A percentile compares a stretch with the other conserved stretches of the same genome.
Conservation (phyloP, 2,888 invertebrate genomes). For the Lepeophtheirus nordmannii region DNA sequence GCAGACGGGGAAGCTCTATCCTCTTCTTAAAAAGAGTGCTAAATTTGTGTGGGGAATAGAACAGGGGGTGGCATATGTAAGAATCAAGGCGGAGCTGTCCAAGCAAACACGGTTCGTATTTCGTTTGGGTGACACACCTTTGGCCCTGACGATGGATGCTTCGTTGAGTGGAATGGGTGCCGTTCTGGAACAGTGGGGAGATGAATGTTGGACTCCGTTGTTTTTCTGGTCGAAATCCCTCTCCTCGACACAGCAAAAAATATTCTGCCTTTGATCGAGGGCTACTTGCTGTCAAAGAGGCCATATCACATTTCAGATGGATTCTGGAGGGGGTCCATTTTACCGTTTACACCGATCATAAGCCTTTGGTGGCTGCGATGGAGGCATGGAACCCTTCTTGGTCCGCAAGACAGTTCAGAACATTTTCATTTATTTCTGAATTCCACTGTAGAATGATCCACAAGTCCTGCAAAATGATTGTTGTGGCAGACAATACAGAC, state of each 20-base stretch:
- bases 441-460: no score
- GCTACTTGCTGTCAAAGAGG: neutral
- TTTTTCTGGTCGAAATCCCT: neutral
- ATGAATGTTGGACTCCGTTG: neutral
- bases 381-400: neutral
- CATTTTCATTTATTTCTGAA: no score
- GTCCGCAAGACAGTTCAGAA: no score
- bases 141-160: neutral
- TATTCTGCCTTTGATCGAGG: constrained; percentile 4
- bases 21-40: no score
- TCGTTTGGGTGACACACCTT: neutral
- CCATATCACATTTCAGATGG: neutral
- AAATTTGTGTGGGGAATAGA: no score
- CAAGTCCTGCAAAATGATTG: no score
- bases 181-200: neutral
- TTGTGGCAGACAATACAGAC: no score
- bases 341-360: constrained; percentile 2
- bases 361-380: neutral
- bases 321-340: constrained; percentile 1
- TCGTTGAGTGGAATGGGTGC: neutral
- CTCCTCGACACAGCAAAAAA: neutral
- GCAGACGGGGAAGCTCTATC: no score
- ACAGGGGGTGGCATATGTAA: no score
- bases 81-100: no score
- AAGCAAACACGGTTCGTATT: neutral